Evolutionary conservation across 2,113 vertebrate genomes (phyloP).

Genomic region (Cebus imitator): DNA sequence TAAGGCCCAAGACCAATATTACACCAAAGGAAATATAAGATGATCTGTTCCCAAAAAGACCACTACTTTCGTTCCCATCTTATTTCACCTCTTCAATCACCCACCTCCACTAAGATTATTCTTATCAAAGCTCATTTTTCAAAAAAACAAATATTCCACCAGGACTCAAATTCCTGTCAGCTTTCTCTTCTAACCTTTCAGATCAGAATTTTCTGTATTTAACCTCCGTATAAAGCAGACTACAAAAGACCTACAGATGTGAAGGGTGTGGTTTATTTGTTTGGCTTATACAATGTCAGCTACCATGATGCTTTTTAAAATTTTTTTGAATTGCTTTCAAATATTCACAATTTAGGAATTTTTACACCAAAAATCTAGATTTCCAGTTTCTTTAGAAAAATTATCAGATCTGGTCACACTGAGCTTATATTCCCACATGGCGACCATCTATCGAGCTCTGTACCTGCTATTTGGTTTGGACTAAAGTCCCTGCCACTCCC

Average conservation of each 20-base stretch:
- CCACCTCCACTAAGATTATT: not conserved
- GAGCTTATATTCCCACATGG: not conserved
- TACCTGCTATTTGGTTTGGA: not conserved
- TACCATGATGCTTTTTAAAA: not conserved
- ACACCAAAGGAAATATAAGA: not conserved
- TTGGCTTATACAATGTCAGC: not conserved
- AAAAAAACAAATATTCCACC: not conserved
- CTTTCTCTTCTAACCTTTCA: not conserved
- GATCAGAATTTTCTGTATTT: not conserved
- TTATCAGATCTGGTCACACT: not conserved
- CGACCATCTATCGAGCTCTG: not conserved
- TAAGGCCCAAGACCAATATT: not conserved
- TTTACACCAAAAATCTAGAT: not conserved
- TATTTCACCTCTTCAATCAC: not conserved
- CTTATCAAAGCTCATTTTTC: conserved; percentile 12
- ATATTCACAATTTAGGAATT: not conserved
- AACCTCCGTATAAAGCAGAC: not conserved
- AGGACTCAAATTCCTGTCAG: not conserved
- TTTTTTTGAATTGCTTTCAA: not conserved
- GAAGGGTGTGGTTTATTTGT: not conserved
- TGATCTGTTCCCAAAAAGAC: not conserved
- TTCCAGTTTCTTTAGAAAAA: conserved; percentile 18
- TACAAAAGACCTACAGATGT: not conserved
- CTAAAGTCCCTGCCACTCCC: not conserved
- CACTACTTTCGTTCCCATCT: not conserved